These are phyloP conservation scores for Mus pahari DNA, from an alignment of 2,113 vertebrate species.

Conservation along the genomic window DNA sequence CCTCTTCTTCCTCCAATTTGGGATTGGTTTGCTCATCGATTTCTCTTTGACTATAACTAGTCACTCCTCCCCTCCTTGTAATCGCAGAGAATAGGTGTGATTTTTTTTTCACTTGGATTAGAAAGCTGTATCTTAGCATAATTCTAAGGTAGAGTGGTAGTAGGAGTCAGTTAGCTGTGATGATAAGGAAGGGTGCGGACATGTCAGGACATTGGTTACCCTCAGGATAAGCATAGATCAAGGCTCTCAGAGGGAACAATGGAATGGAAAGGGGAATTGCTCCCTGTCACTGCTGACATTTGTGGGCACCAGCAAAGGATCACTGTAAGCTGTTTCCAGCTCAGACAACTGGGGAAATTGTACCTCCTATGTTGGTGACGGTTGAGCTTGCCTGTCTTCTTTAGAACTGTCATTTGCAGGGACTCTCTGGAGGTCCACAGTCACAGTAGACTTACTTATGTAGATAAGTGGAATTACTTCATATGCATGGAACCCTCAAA, in stretches of 20 bases:
- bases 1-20: background rate
- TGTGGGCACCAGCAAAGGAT: slow-evolving; percentile 19
- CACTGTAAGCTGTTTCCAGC: slow-evolving; percentile 36
- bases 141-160: background rate
- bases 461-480: slow-evolving; percentile 27
- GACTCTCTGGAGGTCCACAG: background rate
- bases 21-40: background rate
- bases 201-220: slow-evolving; percentile 60
- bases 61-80: no score
- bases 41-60: no score
- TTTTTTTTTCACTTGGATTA: background rate
- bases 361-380: background rate
- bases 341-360: slow-evolving; percentile 51
- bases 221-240: slow-evolving; percentile 67
- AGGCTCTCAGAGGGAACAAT: slow-evolving; percentile 31
- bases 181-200: slow-evolving; percentile 58
- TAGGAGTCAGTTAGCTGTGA: background rate
- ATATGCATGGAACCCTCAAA: background rate
- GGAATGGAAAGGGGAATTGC: slow-evolving; percentile 33
- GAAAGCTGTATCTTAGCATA: background rate
- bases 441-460: background rate
- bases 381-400: background rate
- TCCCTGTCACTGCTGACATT: background rate
- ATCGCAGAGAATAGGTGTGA: background rate
- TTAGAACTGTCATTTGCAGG: background rate